Evolutionary conservation across 2,797 vertebrate species (phyloP), one percentile per base, ranked within the genome.

Genomic region (Microchirus variegatus): DNA sequence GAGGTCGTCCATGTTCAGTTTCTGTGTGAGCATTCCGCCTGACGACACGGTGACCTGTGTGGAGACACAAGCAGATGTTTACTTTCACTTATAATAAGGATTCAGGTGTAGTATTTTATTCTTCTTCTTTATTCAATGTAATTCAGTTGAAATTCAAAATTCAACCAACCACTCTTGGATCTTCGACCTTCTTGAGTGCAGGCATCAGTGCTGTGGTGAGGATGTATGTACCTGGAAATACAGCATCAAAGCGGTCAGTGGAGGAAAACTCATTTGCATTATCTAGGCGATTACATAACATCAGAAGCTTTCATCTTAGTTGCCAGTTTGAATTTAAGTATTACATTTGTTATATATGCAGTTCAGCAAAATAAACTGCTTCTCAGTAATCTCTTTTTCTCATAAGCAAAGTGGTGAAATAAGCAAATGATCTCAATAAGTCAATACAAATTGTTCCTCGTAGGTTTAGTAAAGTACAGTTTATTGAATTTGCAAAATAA

Each of bases 11-110:
- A 91, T 1, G 1, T 94, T 91, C 73, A 95, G 50, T 78, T 94
- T 96, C 85, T 96, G 95, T 5, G 96, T 94, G 62, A 95, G 83
- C 95, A 95, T 96, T 42, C 94, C 95, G 13, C 95, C 94, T 0
- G 94, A 97, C 0, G 95, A 96, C 63, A 96, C 94, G 0, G 91
- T 96, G 60, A 95, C 71, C 95, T 96, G 79, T 1, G 65, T 53
- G 3, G 4, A 62, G 10, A 44, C 2, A 14, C 10, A 0, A 4
- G 18, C 3, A 22, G 3, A 22, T 16, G 1, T 22, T 2, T 0
- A 5, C 18, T 0, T 43, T 4, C 3, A 26, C 2, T n/a, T 42
- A 6, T 15, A 19, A 40, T 1, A 11, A 11, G 40, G 12, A 12
- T 13, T 14, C 5, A 13, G 40, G 4, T n/a, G n/a, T n/a, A n/a